A percentile compares a stretch with the other conserved stretches of the same genome.
Evolutionary conservation across 2,113 vertebrate genomes (phyloP).

Genomic region (Actinemys pallida): DNA sequence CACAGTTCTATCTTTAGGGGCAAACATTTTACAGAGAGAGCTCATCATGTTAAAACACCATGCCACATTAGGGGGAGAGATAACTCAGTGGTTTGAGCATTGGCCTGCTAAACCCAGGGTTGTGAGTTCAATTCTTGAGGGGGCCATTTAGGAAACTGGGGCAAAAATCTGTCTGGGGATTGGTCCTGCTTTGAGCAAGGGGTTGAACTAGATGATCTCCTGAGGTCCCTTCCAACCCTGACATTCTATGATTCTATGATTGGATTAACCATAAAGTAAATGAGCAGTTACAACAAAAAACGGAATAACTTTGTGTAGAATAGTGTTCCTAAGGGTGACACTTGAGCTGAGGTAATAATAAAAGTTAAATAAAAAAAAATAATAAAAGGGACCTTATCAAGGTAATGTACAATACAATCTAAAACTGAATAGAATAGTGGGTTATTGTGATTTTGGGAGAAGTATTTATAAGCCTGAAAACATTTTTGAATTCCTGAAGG

Average conservation of each 20-base stretch:
- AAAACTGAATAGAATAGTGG: not conserved
- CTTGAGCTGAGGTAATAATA: not conserved
- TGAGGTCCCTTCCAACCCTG: too few species aligned
- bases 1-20: not conserved
- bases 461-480: not conserved
- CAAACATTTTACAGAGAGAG: not conserved
- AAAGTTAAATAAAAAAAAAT: not conserved
- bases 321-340: not conserved
- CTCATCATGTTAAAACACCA: not conserved
- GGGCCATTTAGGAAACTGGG: too few species aligned
- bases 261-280: slow-evolving; percentile 27
- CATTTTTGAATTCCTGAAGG: not conserved
- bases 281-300: not conserved
- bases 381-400: not conserved
- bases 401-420: not conserved
- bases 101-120: too few species aligned
- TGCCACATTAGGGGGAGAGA: not conserved
- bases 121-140: too few species aligned
- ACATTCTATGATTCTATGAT: too few species aligned
- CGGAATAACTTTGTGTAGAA: not conserved
- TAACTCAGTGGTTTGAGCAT: too few species aligned
- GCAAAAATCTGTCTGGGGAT: too few species aligned
- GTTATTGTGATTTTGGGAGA: not conserved
- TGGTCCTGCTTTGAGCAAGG: too few species aligned
- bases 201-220: too few species aligned